Conservation (phyloP, 2,113 vertebrate genomes). For the Onychostoma macrolepis region DNA sequence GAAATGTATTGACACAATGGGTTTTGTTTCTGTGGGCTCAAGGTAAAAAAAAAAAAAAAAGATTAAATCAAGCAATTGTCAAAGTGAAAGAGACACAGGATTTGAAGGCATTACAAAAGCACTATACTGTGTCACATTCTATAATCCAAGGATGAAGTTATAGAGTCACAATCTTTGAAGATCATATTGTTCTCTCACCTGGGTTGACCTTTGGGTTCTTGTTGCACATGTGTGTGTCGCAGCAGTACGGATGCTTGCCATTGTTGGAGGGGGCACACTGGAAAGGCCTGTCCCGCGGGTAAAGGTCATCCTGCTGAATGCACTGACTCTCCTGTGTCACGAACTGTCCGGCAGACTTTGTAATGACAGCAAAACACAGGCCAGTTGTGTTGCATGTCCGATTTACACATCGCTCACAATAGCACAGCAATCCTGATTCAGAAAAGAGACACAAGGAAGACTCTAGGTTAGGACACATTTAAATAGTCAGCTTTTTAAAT, state of each 20-base stretch:
- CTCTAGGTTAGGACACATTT: not conserved
- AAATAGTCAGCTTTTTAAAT: not conserved
- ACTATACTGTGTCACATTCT: not conserved
- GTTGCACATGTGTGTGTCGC: slow-evolving; percentile 61
- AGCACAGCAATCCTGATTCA: slow-evolving; percentile 79
- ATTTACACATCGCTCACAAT: slow-evolving; percentile 84
- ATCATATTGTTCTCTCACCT: slow-evolving; percentile 10
- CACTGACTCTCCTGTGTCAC: slow-evolving; percentile 78
- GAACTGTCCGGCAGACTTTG: slow-evolving; percentile 74
- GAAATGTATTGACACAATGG: not conserved
- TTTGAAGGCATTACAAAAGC: not conserved
- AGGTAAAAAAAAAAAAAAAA: not conserved
- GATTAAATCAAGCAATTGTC: not conserved
- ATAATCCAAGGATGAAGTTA: not conserved
- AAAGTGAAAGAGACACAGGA: not conserved
- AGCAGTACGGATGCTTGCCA: slow-evolving; percentile 75
- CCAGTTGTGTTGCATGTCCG: slow-evolving; percentile 85
- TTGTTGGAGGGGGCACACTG: slow-evolving; percentile 78
- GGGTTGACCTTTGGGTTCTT: slow-evolving; percentile 33
- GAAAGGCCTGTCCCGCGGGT: slow-evolving; percentile 84
- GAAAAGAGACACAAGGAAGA: slow-evolving; percentile 8
- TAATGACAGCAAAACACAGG: slow-evolving; percentile 79
- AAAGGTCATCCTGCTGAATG: slow-evolving; percentile 75
- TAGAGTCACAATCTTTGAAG: not conserved
- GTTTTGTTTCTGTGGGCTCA: not conserved